Percentiles rank a stretch among this genome's conserved stretches.
Conservation (phyloP, 37 sponge, comb jelly and placozoan genomes). For the Beroe forskalii region DNA sequence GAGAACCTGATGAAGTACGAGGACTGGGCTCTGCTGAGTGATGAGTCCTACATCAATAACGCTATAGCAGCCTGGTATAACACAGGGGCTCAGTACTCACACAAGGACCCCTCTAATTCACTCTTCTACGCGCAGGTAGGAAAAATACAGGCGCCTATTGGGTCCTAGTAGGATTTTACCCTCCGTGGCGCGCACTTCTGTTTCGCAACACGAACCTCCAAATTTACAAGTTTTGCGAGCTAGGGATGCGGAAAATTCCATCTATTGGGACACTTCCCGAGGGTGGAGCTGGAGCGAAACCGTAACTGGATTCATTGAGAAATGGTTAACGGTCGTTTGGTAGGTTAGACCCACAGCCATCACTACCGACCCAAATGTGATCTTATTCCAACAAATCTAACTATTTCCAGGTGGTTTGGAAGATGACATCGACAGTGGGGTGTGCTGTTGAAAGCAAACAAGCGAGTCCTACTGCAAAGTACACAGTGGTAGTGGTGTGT, state of each 20-base stretch:
- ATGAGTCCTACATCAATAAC: conserved; percentile 24
- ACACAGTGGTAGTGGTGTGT: conserved; percentile 11
- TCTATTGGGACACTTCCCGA: too few relatives aligned
- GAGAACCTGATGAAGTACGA: conserved; percentile 62
- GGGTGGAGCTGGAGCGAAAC: too few relatives aligned
- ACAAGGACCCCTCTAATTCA: neutral
- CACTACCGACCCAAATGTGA: too few relatives aligned
- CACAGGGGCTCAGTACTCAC: neutral
- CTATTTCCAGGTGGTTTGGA: conserved; percentile 42
- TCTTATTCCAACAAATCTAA: too few relatives aligned
- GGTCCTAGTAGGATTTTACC: too few relatives aligned
- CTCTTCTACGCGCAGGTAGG: conserved; percentile 27
- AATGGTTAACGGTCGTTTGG: too few relatives aligned
- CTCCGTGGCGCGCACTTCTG: too few relatives aligned
- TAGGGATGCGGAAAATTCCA: too few relatives aligned
- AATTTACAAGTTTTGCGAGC: too few relatives aligned
- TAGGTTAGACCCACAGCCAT: too few relatives aligned
- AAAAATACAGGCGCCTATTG: neutral
- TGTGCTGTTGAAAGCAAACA: neutral
- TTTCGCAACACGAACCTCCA: too few relatives aligned
- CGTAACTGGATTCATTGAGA: too few relatives aligned
- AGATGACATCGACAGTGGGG: neutral
- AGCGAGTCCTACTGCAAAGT: neutral
- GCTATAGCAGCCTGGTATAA: conserved; percentile 24
- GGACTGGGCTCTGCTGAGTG: conserved; percentile 35